Evolutionary conservation across 2,113 vertebrate genomes (phyloP).

Genomic region (Apistogramma diplotaenia): DNA sequence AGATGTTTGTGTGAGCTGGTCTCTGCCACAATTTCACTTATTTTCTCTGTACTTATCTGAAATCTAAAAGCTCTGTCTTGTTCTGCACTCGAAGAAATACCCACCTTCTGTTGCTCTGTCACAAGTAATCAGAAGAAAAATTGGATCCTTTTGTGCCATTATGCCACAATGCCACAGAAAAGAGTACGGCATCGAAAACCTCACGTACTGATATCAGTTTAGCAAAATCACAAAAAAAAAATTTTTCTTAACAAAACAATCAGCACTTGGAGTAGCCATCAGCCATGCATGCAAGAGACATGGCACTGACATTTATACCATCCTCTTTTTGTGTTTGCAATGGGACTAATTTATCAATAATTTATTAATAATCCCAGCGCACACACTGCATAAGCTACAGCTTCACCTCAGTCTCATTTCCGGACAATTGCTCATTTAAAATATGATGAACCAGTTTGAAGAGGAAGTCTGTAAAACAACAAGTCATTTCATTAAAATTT

Average conservation of each 20-base stretch:
- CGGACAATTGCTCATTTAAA: not conserved
- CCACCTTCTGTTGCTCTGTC: not conserved
- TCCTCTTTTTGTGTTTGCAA: not conserved
- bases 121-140: not conserved
- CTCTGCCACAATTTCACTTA: rapidly evolving
- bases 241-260: not conserved
- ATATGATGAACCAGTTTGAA: not conserved
- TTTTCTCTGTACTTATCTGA: not conserved
- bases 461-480: not conserved
- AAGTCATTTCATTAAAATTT: not conserved
- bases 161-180: not conserved
- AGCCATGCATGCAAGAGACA: not conserved
- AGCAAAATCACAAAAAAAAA: not conserved
- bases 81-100: not conserved
- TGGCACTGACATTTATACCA: not conserved
- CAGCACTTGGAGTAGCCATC: not conserved
- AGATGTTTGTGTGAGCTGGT: not conserved
- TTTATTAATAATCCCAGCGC: not conserved
- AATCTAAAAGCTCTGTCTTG: not conserved
- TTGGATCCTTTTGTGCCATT: not conserved
- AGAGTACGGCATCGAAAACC: not conserved
- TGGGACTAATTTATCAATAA: not conserved
- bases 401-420: not conserved
- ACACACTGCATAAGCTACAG: not conserved
- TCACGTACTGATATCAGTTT: not conserved